phyloP scores from a whole-genome alignment of 2,113 vertebrate species.

The Phasianus colchicus region DNA sequence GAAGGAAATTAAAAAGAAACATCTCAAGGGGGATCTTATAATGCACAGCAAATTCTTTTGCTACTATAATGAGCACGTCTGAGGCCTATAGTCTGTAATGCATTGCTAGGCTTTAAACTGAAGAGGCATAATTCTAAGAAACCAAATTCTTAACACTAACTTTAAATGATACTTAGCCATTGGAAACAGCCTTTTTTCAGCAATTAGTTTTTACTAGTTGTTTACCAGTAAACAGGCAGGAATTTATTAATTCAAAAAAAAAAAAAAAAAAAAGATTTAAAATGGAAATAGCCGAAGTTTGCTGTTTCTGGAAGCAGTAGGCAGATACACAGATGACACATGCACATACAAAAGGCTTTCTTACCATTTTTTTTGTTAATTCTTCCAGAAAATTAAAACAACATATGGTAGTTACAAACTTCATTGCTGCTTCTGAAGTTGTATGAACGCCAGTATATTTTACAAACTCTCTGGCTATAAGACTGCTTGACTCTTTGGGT shows the following conservation, averaged over 20 bases:
- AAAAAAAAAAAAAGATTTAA: not conserved
- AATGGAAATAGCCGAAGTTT: not conserved
- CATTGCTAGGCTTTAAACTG: not conserved
- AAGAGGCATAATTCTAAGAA: not conserved
- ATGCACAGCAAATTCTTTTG: not conserved
- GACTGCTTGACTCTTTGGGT: not conserved
- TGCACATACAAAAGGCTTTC: not conserved
- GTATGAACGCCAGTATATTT: not conserved
- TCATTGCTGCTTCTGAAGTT: not conserved
- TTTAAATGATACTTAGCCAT: not conserved
- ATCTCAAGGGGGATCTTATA: not conserved
- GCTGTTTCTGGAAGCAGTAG: not conserved
- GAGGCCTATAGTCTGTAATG: not conserved
- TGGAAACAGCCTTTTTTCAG: not conserved
- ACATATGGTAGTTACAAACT: not conserved
- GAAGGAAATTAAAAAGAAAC: not conserved
- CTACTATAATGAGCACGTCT: not conserved
- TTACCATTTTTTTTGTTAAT: not conserved
- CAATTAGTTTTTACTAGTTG: not conserved
- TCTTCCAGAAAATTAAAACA: not conserved
- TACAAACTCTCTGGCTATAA: not conserved
- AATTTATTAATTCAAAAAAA: not conserved
- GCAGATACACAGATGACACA: not conserved
- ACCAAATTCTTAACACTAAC: not conserved
- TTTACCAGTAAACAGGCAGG: not conserved